These are phyloP conservation scores for Stenichneumon culpator DNA, from an alignment of 2,888 invertebrate genomes.

Conservation along the genomic window DNA sequence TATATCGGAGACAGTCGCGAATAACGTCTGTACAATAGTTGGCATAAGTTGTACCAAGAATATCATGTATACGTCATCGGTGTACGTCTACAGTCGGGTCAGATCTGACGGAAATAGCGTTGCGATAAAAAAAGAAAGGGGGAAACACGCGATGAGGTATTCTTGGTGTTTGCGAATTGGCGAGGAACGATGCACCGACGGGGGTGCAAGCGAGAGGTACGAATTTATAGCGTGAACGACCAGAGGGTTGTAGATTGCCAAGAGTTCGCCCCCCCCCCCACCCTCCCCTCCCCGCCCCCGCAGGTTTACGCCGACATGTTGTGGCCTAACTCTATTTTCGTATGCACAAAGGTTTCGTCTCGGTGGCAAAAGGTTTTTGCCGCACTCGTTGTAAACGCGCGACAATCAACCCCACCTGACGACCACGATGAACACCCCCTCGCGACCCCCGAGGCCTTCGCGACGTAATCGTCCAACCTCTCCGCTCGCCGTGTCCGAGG, in stretches of 20 bases:
- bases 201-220: constrained; percentile 51
- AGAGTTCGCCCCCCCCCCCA: constrained; percentile 16
- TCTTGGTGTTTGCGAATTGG: constrained; percentile 58
- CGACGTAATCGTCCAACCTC: constrained; percentile 63
- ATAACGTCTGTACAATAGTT: constrained; percentile 28
- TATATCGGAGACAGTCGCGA: constrained; percentile 4
- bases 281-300: background rate
- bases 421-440: constrained; percentile 65
- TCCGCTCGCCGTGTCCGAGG: constrained; percentile 61
- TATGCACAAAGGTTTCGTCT: constrained; percentile 79
- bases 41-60: constrained; percentile 46
- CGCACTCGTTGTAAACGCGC: constrained; percentile 68
- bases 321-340: constrained; percentile 73
- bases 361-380: constrained; percentile 65
- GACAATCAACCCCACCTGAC: constrained; percentile 73
- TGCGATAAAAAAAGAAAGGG: constrained; percentile 61
- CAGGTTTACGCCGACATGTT: constrained; percentile 52
- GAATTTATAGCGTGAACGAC: constrained; percentile 56
- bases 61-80: constrained; percentile 62
- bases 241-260: constrained; percentile 56
- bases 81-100: constrained; percentile 46
- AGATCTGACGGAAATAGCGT: constrained; percentile 58
- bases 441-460: constrained; percentile 25
- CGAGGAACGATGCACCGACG: constrained; percentile 36
- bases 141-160: constrained; percentile 55